phyloP scores from a whole-genome alignment of 2,797 vertebrate species.

The Geotrypetes seraphini region DNA sequence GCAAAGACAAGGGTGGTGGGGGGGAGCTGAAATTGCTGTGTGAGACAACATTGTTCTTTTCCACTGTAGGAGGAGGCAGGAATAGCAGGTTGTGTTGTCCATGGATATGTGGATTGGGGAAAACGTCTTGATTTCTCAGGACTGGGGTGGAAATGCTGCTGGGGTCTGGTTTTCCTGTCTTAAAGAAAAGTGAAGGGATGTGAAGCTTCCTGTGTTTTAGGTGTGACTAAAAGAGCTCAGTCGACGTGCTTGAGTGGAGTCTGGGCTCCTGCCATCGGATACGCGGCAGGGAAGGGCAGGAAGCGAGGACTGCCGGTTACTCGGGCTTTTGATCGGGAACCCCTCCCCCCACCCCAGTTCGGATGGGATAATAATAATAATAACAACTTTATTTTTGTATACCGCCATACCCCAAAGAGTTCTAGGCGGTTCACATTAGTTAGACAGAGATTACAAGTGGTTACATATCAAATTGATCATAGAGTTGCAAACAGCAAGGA shows the following conservation, averaged over 20 bases:
- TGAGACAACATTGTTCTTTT: constrained; percentile 50
- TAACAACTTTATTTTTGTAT: no score
- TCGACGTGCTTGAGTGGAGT: background rate
- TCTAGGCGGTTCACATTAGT: no score
- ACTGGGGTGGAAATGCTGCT: background rate
- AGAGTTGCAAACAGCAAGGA: no score
- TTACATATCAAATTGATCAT: no score
- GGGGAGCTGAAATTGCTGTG: constrained; percentile 43
- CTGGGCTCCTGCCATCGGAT: background rate
- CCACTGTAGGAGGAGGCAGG: constrained; percentile 32
- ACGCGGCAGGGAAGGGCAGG: no score
- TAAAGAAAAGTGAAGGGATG: background rate
- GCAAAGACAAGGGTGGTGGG: constrained; percentile 44
- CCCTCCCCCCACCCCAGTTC: background rate
- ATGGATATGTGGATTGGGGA: constrained; percentile 1
- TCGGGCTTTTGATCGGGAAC: no score
- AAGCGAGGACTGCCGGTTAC: no score
- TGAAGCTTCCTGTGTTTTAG: background rate
- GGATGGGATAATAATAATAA: background rate
- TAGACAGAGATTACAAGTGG: no score
- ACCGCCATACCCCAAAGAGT: no score
- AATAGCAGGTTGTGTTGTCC: constrained; percentile 16
- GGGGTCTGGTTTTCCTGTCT: constrained; percentile 6
- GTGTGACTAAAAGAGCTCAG: constrained; percentile 6
- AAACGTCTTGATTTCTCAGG: background rate